phyloP scores from a whole-genome alignment of 1,140 invertebrate species.

The Ganaspis sp. region DNA sequence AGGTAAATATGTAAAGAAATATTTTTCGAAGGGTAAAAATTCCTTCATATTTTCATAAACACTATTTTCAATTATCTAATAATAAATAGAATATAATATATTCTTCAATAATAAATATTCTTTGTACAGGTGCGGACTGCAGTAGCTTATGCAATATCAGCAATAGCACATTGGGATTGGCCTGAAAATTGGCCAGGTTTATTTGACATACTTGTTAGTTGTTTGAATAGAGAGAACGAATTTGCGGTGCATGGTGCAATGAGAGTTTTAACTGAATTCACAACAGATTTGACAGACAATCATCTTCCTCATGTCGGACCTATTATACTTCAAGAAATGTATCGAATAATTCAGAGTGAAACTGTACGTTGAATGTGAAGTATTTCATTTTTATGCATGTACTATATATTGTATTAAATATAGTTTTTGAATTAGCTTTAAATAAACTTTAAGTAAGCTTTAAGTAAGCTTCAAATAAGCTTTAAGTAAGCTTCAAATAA shows the following conservation, averaged over 20 bases:
- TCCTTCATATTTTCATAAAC: no score
- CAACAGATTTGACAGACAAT: conserved; percentile 82
- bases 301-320: conserved; percentile 85
- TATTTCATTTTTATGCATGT: no score
- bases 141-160: conserved; percentile 85
- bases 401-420: no score
- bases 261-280: conserved; percentile 86
- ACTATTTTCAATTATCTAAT: background rate
- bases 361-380: conserved; percentile 72
- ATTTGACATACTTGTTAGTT: conserved; percentile 84
- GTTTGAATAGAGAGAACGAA: conserved; percentile 77
- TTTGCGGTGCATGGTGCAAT: conserved; percentile 86
- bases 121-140: conserved; percentile 78
- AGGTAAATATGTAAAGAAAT: conserved; percentile 70
- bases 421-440: no score
- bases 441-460: no score
- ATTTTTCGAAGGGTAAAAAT: no score
- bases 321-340: conserved; percentile 86
- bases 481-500: no score
- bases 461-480: no score
- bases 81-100: no score
- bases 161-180: conserved; percentile 88
- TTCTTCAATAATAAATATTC: conserved; percentile 28
- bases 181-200: conserved; percentile 86
- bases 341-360: conserved; percentile 83